Evolutionary conservation across 2,888 invertebrate species (phyloP).

Genomic region (Nudaria mundana): DNA sequence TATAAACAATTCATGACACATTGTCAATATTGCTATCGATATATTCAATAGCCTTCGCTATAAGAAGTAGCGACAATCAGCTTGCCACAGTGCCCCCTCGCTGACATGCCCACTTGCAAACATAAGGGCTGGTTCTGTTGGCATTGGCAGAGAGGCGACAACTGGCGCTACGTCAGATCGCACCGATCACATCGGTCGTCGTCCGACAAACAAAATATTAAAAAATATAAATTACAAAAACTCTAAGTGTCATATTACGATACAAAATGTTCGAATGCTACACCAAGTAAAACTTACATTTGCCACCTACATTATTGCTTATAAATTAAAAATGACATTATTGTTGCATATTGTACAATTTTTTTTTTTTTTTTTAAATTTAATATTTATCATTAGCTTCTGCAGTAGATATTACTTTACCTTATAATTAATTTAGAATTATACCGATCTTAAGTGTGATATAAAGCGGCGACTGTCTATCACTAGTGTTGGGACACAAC

Average conservation of each 20-base stretch:
- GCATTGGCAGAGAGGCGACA: neutral
- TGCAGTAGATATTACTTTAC: constrained; percentile 30
- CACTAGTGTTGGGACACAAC: constrained; percentile 1
- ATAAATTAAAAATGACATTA: constrained; percentile 34
- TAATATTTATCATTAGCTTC: constrained; percentile 27
- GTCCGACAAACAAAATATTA: constrained; percentile 22
- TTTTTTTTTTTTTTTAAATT: no score
- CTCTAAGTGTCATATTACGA: constrained; percentile 31
- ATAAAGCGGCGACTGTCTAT: constrained; percentile 13
- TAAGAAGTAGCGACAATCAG: constrained; percentile 22
- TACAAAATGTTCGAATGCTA: constrained; percentile 32
- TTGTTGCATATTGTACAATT: constrained; percentile 39
- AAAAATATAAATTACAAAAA: constrained; percentile 38
- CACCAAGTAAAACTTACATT: constrained; percentile 28
- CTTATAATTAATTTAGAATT: constrained; percentile 40
- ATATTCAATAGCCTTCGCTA: constrained; percentile 24
- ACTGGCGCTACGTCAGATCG: neutral
- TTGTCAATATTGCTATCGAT: constrained; percentile 31
- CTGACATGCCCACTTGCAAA: neutral
- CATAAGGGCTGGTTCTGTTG: neutral
- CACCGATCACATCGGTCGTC: constrained; percentile 20
- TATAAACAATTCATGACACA: constrained; percentile 31
- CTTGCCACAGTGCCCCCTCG: neutral
- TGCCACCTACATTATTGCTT: constrained; percentile 35
- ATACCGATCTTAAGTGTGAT: constrained; percentile 25